Base-by-base conservation (phyloP, 92 coral and sea anemone genomes). In the Zoanthus sociatus region DNA sequence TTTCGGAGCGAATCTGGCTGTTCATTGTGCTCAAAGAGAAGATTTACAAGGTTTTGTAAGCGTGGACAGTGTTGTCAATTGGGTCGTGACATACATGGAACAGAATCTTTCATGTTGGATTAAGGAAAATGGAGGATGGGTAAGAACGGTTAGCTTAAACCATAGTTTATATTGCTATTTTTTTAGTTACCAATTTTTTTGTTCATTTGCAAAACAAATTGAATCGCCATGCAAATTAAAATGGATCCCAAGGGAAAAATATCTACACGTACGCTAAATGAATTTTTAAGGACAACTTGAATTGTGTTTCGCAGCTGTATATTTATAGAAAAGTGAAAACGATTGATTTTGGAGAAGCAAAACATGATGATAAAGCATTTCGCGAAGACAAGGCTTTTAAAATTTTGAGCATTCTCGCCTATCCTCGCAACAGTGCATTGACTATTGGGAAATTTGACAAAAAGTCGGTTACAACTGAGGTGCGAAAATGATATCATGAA, bases 71-170 rank as follows among this genome's bases (percentile, higher is more conserved):
- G 89, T 97, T 71, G 92, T 94, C n/a, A 98, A 91, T 31, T 97
- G 99, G 99, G 85, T 97, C 44, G 94, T 98, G 8, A 61, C 90
- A 9, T 97, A 97, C 18, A 90, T 97, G 94, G 92, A 94, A 54
- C 90, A 92, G 71, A 93, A 95, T 47, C 92, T 97, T 46, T 79
- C 94, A n/a, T 71, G 44, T 5, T 97, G 99, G 99, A 88, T 97
- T n/a, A 89, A 93, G 70, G 92, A 82, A 1, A 90, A 97, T 70
- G 99, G 99, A 14, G 98, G 99, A 12, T 97, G 99, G 99, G 99
- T 97, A 89, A 90, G 99, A n/a, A 30, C 30, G 46, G 15, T 54
- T 47, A 32, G 12, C 21, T 75, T 86, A 51, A 48, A 31, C 10
- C 20, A 58, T 84, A 53, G 58, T 9, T 45, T 26, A 77, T 47